These are phyloP conservation scores for Quadroppia sp. DNA, from an alignment of 2,888 invertebrate species.

Conservation along the genomic window DNA sequence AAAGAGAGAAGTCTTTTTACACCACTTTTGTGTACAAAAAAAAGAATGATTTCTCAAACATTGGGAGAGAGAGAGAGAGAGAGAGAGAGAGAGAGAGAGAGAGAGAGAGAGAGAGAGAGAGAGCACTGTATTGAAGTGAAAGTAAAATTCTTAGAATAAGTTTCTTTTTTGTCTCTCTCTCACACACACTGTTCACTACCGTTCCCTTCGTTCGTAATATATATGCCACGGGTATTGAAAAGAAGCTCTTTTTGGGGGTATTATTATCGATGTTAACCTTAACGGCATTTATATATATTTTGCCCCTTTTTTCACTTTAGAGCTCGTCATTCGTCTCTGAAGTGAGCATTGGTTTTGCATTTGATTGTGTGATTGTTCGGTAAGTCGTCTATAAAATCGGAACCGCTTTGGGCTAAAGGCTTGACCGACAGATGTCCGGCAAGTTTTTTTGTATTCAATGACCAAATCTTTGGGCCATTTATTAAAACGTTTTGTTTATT, in stretches of 20 bases:
- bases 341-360: neutral
- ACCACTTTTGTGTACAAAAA: neutral
- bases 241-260: neutral
- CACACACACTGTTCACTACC: neutral
- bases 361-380: conserved; percentile 22
- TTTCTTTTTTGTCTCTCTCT: neutral
- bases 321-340: neutral
- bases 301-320: conserved; percentile 5
- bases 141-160: conserved; percentile 7
- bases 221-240: neutral
- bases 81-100: neutral
- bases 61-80: too few relatives aligned
- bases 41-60: too few relatives aligned
- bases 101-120: too few relatives aligned
- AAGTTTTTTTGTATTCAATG: neutral
- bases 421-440: conserved; percentile 26
- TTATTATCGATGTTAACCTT: neutral
- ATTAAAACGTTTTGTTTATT: neutral
- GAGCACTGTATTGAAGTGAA: too few relatives aligned
- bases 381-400: conserved; percentile 10
- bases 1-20: conserved; percentile 12
- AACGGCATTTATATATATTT: conserved; percentile 28
- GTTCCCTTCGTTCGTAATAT: conserved; percentile 12
- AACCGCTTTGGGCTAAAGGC: conserved; percentile 6
- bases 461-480: neutral